These are phyloP conservation scores for Hydraecia micacea DNA, from an alignment of 2,888 invertebrate genomes.

Conservation along the genomic window DNA sequence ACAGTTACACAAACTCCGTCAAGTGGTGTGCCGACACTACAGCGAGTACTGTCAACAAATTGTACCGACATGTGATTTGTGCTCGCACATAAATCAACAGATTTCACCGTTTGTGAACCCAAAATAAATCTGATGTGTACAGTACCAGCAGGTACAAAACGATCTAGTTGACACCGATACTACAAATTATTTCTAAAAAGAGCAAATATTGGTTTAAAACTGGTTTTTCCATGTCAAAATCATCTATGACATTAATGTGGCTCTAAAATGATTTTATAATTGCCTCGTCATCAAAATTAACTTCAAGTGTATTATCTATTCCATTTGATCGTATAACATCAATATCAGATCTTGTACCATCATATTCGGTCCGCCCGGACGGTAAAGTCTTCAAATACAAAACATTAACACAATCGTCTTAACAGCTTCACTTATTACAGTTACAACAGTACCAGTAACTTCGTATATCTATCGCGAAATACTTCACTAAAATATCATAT, in stretches of 20 bases:
- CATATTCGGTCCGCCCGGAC: too few species aligned
- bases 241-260: neutral
- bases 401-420: conserved; percentile 15
- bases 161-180: conserved; percentile 50
- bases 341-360: neutral
- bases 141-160: conserved; percentile 37
- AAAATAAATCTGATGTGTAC: conserved; percentile 37
- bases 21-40: conserved; percentile 58
- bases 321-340: neutral
- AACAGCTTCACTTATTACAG: conserved; percentile 22
- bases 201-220: conserved; percentile 35
- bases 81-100: conserved; percentile 66
- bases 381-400: conserved; percentile 6
- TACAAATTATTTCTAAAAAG: conserved; percentile 38
- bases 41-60: conserved; percentile 60
- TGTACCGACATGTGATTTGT: conserved; percentile 56
- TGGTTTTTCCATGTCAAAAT: conserved; percentile 1
- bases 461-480: conserved; percentile 31
- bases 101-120: conserved; percentile 53
- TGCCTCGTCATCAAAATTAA: conserved; percentile 18
- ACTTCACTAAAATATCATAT: conserved; percentile 50
- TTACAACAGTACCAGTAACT: conserved; percentile 18
- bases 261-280: conserved; percentile 12
- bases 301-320: neutral
- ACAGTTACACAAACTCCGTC: conserved; percentile 69